Base-by-base conservation (phyloP, 2,888 invertebrate genomes). In the Leucophora obtusa region DNA sequence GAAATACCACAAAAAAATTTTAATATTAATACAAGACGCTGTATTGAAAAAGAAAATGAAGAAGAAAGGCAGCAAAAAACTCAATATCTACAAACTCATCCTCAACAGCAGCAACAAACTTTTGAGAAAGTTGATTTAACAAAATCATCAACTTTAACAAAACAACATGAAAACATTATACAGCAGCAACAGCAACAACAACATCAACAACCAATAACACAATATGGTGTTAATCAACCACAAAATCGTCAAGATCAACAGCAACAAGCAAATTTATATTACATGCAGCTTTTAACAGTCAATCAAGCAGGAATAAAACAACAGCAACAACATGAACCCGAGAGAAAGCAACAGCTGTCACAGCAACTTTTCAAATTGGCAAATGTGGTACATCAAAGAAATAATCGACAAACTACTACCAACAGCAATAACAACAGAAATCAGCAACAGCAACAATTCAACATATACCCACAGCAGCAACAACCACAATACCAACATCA, bases 261-360 rank as follows among this genome's bases (percentile, higher is more conserved):
- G 35, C 71, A 63, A 11, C 24, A 15, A 28, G 74, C 43, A 75
- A 71, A 53, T 69, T 58, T 54, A 53, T 24, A 53, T 9, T 33
- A 72, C 58, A 76, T 54, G 80, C 75, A 58, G 71, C 62, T 69
- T 80, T 58, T 24, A 53, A 63, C 71, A 75, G 53, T 63, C 80
- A 71, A 72, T 68, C 76, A 66, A 51, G 73, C 77, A 77, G 74
- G 18, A 50, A 84, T 83, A 83, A 87, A 86, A 86, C 84, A 83
- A 79, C 54, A 60, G 53, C 62, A 68, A 62, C 28, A 62, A 17
- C 18, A 21, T 54, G 21, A 17, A 35, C 21, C 28, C 60, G 0
- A 62, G 66, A n/a, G 63, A 69, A 21, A 79, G 70, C 76, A 82
- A 73, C 75, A 79, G 72, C 69, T 76, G 69, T 77, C 73, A 70